Conservation (phyloP, 2,113 vertebrate species). For the Nettapus auritus region DNA sequence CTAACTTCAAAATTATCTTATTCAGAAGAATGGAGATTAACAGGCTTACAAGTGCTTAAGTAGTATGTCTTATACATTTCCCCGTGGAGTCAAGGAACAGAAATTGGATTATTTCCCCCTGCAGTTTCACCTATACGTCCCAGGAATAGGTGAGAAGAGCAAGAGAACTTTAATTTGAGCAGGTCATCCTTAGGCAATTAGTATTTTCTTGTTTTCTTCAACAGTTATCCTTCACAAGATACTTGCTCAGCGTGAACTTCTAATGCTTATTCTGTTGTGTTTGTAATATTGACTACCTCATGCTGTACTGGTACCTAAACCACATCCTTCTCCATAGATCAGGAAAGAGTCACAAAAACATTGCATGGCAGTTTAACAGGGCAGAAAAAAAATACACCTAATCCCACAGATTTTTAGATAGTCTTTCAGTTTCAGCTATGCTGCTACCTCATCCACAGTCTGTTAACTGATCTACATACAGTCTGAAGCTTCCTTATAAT, state of each 20-base stretch:
- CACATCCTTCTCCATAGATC: not conserved
- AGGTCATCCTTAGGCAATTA: not conserved
- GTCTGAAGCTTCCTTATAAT: not conserved
- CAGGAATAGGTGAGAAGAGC: not conserved
- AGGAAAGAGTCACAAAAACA: not conserved
- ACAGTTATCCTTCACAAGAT: not conserved
- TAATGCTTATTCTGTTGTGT: not conserved
- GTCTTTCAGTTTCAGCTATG: not conserved
- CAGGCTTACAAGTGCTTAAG: not conserved
- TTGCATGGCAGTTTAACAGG: not conserved
- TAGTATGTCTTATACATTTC: not conserved
- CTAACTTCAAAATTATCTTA: not conserved
- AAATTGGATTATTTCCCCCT: rapidly evolving
- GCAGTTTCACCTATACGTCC: not conserved
- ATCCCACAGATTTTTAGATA: not conserved
- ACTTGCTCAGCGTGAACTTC: not conserved
- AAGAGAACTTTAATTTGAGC: not conserved
- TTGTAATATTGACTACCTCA: not conserved
- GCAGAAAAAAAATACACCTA: not conserved
- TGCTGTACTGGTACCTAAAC: not conserved
- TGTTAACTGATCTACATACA: not conserved
- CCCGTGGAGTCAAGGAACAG: not conserved
- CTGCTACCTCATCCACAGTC: not conserved
- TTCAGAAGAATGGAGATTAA: not conserved
- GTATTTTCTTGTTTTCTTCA: not conserved